Conservation (phyloP, 2,797 vertebrate species). For the Coccyzus lansbergi region DNA sequence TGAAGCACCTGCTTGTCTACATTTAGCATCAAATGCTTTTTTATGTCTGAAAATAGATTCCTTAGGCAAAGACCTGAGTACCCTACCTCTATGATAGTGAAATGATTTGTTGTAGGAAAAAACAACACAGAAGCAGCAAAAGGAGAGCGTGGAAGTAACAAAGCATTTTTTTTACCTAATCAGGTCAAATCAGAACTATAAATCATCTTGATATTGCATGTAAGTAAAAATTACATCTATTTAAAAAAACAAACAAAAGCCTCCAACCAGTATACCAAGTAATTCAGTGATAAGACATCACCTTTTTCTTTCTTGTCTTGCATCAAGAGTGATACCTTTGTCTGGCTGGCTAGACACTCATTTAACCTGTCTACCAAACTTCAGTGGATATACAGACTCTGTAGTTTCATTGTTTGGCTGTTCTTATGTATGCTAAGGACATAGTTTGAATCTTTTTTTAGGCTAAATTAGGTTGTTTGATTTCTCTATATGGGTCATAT, state of each 20-base stretch:
- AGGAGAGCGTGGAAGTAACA: neutral
- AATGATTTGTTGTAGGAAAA: neutral
- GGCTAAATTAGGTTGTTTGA: neutral
- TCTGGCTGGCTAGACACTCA: neutral
- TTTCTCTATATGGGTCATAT: neutral
- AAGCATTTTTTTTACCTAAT: neutral
- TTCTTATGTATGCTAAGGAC: neutral
- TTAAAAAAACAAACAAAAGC: neutral
- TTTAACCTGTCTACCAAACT: neutral
- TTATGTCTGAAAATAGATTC: neutral
- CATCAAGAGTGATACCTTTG: neutral
- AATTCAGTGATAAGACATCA: neutral
- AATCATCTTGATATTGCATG: neutral
- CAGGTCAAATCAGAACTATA: neutral
- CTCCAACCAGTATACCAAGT: neutral
- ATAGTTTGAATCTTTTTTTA: neutral
- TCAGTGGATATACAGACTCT: neutral
- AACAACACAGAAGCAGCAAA: neutral
- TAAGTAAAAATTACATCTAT: neutral
- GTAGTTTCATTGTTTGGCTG: neutral
- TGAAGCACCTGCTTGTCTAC: neutral
- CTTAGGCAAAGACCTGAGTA: neutral
- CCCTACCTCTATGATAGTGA: neutral
- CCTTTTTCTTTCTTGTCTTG: neutral
- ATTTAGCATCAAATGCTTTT: neutral